Conservation (phyloP, 2,113 vertebrate species). For the Strigops habroptila region DNA sequence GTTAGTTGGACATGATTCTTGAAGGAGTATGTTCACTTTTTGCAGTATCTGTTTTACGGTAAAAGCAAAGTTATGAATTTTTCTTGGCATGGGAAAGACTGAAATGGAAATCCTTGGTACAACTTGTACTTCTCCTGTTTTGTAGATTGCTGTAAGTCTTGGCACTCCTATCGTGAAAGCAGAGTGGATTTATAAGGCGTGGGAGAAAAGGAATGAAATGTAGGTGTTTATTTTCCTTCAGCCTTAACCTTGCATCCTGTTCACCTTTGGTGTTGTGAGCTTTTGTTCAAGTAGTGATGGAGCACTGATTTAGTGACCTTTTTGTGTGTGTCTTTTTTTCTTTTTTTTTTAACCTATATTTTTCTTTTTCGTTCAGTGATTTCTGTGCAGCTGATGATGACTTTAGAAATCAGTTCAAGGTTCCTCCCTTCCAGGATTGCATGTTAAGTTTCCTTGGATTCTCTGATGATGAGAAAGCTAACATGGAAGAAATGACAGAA, state of each 20-base stretch:
- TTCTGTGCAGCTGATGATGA: constrained; percentile 86
- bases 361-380: constrained; percentile 59
- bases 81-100: not conserved
- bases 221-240: constrained; percentile 64
- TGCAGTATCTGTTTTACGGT: not conserved
- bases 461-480: constrained; percentile 90
- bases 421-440: constrained; percentile 95
- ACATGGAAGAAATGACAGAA: constrained; percentile 96
- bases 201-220: constrained; percentile 90
- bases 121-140: not conserved
- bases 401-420: constrained; percentile 91
- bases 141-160: constrained; percentile 92
- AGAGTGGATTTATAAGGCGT: constrained; percentile 91
- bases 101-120: not conserved
- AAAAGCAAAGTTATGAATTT: not conserved
- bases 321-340: no score
- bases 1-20: not conserved
- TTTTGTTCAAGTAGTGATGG: not conserved
- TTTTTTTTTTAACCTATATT: not conserved
- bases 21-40: not conserved
- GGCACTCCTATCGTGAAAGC: constrained; percentile 93
- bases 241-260: not conserved
- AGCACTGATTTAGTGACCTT: not conserved
- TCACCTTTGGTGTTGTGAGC: not conserved
- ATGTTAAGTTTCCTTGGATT: constrained; percentile 93